phyloP scores from a whole-genome alignment of 1,140 invertebrate genomes.

The Dryas iulia region DNA sequence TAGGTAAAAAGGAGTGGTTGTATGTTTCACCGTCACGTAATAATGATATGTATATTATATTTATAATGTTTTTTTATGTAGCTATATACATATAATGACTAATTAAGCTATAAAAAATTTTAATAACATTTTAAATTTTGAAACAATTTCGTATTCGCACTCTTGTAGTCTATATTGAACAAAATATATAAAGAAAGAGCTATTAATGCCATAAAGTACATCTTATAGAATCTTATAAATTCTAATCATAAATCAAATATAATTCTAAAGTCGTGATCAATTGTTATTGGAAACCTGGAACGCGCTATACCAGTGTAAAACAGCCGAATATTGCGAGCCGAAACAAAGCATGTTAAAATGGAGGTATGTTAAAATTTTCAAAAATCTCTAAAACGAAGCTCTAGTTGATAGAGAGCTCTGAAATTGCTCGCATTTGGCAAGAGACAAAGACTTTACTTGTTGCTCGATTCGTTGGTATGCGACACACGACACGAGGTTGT shows the following conservation, averaged over 20 bases:
- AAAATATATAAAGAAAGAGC: too few relatives aligned
- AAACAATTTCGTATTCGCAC: too few relatives aligned
- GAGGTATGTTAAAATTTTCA: constrained; percentile 3
- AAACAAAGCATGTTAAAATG: neutral
- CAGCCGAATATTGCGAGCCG: neutral
- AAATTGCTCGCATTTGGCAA: constrained; percentile 13
- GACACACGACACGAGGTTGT: constrained; percentile 37
- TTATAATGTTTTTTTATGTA: too few relatives aligned
- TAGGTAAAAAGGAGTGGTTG: too few relatives aligned
- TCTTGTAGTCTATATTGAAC: too few relatives aligned
- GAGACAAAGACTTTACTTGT: constrained; percentile 48
- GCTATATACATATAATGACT: too few relatives aligned
- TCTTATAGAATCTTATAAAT: neutral
- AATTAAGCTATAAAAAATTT: too few relatives aligned
- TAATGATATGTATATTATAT: too few relatives aligned
- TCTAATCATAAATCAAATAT: neutral
- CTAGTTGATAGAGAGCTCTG: constrained; percentile 13
- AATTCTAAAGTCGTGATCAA: neutral
- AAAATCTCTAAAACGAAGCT: constrained; percentile 1
- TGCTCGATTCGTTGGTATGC: constrained; percentile 46
- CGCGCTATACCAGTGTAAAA: neutral
- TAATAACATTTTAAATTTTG: too few relatives aligned
- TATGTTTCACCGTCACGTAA: too few relatives aligned
- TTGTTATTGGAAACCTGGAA: neutral
- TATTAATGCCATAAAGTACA: neutral